phyloP scores from a whole-genome alignment of 2,888 invertebrate genomes.

The Nematopogon swammerdamellus region DNA sequence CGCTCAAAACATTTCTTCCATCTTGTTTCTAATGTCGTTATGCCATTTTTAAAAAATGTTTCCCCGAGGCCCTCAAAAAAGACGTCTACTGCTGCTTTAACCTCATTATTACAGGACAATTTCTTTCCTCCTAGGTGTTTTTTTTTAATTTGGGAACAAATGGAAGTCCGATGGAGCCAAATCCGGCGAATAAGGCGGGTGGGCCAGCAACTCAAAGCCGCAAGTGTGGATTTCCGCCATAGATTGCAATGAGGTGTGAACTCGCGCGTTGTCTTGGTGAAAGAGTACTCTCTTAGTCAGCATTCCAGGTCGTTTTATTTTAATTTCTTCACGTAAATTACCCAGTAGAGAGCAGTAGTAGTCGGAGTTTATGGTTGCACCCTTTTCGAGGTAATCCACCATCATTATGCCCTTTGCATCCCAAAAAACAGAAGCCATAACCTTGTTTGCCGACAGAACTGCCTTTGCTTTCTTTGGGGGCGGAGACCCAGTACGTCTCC shows the following conservation, averaged over 20 bases:
- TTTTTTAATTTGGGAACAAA: background rate
- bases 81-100: background rate
- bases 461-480: slow-evolving; percentile 1
- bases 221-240: background rate
- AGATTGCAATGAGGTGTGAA: background rate
- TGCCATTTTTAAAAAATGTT: background rate
- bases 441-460: slow-evolving; percentile 1
- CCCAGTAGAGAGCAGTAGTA: slow-evolving; percentile 2
- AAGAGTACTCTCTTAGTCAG: background rate
- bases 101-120: background rate
- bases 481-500: background rate
- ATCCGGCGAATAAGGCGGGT: background rate
- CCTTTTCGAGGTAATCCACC: background rate
- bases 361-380: background rate
- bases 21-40: background rate
- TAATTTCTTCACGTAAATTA: slow-evolving; percentile 5
- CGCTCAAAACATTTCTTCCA: background rate
- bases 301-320: slow-evolving; percentile 1
- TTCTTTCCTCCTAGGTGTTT: background rate
- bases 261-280: background rate
- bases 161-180: background rate
- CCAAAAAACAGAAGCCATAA: slow-evolving; percentile 5
- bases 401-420: slow-evolving; percentile 1
- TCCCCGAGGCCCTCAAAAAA: background rate
- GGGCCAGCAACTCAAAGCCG: background rate